Evolutionary conservation across 2,797 vertebrate genomes (phyloP).

Genomic region (Phrynocephalus vlangalii): DNA sequence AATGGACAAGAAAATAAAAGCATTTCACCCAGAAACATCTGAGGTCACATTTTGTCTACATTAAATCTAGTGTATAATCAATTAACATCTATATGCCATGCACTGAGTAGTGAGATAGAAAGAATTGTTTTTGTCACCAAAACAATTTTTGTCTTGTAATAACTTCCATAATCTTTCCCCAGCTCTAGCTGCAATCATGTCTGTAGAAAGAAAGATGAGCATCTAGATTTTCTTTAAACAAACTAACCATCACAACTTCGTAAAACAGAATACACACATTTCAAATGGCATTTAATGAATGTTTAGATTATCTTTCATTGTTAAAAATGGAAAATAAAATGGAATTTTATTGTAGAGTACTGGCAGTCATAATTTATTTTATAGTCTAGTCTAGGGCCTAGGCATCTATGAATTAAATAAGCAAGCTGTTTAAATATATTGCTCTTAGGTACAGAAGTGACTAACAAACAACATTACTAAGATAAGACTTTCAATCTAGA

Average conservation of each 20-base stretch:
- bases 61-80: slow-evolving; percentile 73
- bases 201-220: slow-evolving; percentile 55
- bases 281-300: neutral
- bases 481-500: neutral
- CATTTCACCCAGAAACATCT: slow-evolving; percentile 66
- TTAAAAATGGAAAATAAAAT: neutral
- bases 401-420: neutral
- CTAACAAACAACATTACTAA: neutral
- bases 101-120: slow-evolving; percentile 67
- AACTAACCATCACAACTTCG: slow-evolving; percentile 54
- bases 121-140: slow-evolving; percentile 58
- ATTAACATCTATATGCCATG: slow-evolving; percentile 71
- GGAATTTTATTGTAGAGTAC: neutral
- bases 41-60: slow-evolving; percentile 73
- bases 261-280: slow-evolving; percentile 17
- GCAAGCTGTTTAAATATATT: neutral
- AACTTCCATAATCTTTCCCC: slow-evolving; percentile 60
- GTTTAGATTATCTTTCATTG: neutral
- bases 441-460: neutral
- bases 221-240: slow-evolving; percentile 59
- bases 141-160: slow-evolving; percentile 42
- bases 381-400: too few relatives aligned
- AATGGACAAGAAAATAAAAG: slow-evolving; percentile 69
- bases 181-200: slow-evolving; percentile 63
- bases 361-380: neutral